phyloP scores from a whole-genome alignment of 2,797 vertebrate genomes.

The Sebastes iracundus region DNA sequence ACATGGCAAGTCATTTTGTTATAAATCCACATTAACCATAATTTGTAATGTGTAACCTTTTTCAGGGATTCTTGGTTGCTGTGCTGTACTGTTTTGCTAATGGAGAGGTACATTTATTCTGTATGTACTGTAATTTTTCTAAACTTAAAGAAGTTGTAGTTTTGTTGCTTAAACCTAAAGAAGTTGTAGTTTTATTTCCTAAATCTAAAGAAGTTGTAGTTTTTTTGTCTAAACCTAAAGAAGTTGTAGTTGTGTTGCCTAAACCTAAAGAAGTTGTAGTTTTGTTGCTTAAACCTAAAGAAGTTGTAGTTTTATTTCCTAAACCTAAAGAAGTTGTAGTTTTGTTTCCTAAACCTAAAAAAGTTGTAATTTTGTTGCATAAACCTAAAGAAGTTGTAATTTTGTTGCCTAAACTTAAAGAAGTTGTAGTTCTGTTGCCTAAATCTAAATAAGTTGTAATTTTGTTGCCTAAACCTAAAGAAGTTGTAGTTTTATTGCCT shows the following conservation, averaged over 20 bases:
- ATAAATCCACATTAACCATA: background rate
- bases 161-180: too few relatives aligned
- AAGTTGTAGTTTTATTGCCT: too few relatives aligned
- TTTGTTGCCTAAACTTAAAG: fast-evolving
- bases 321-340: too few relatives aligned
- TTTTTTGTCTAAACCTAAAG: fast-evolving
- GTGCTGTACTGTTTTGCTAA: constrained; percentile 95
- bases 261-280: too few relatives aligned
- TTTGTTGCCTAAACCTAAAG: fast-evolving
- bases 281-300: too few relatives aligned
- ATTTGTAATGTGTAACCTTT: background rate
- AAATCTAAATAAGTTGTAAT: too few relatives aligned
- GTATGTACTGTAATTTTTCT: background rate
- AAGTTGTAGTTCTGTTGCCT: fast-evolving
- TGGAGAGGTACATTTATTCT: constrained; percentile 88
- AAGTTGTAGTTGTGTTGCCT: too few relatives aligned
- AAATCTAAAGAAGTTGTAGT: too few relatives aligned
- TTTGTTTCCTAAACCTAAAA: too few relatives aligned
- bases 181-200: too few relatives aligned
- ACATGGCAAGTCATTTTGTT: background rate
- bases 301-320: too few relatives aligned
- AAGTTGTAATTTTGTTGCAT: fast-evolving
- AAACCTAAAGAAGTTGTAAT: background rate
- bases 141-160: too few relatives aligned
- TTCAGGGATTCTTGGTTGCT: constrained; percentile 92